A percentile compares a stretch with the other conserved stretches of the same genome.
Evolutionary conservation across 2,888 invertebrate genomes (phyloP).

Genomic region (Parapristionchus giblindavisi): DNA sequence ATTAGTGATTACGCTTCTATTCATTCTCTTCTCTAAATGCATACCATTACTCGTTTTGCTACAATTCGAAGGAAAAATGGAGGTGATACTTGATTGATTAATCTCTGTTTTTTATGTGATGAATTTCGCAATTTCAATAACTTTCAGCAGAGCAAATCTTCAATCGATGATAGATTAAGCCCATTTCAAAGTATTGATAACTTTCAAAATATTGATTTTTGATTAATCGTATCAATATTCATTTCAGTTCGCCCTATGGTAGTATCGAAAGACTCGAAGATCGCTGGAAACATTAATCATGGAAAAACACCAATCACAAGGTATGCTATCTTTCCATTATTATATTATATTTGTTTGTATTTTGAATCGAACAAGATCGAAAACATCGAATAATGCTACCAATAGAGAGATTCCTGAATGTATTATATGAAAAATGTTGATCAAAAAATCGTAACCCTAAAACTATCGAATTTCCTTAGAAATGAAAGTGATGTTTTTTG

Average conservation of each 20-base stretch:
- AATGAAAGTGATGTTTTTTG: neutral
- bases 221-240: neutral
- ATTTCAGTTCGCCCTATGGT: too few species aligned
- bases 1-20: too few species aligned
- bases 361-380: neutral
- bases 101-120: too few species aligned
- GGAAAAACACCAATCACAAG: neutral
- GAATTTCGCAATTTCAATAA: too few species aligned
- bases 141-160: neutral
- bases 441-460: too few species aligned
- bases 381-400: neutral
- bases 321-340: neutral
- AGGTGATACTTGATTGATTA: too few species aligned
- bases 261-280: neutral
- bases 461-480: too few species aligned
- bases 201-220: neutral
- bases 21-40: too few species aligned
- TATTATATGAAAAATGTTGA: neutral
- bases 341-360: neutral
- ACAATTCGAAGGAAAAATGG: too few species aligned
- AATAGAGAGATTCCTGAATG: neutral
- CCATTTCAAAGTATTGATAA: neutral
- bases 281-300: conserved; percentile 2
- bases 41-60: too few species aligned
- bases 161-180: neutral